These are phyloP conservation scores for Melanogrammus aeglefinus DNA, from an alignment of 2,797 vertebrate species.

Conservation along the genomic window DNA sequence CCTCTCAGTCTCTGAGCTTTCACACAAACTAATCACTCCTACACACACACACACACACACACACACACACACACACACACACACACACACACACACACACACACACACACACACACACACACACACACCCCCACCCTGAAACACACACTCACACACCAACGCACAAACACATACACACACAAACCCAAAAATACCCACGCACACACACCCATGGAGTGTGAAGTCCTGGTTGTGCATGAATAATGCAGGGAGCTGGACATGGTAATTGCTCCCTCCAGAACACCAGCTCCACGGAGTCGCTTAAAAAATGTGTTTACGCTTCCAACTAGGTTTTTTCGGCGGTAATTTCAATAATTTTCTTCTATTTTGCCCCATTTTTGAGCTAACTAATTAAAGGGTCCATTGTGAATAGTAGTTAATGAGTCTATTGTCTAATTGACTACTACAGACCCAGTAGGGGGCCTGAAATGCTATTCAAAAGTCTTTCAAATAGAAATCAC, in stretches of 20 bases:
- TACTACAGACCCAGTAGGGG: background rate
- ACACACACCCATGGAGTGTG: background rate
- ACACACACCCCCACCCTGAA: background rate
- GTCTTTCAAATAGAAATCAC: background rate
- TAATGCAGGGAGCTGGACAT: constrained; percentile 32
- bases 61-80: background rate
- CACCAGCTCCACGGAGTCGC: constrained; percentile 22
- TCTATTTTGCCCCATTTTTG: background rate
- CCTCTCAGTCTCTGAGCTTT: background rate
- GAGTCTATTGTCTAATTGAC: background rate
- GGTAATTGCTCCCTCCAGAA: constrained; percentile 43
- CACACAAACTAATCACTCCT: background rate
- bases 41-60: constrained; percentile 3
- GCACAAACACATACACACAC: background rate
- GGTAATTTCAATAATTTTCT: background rate
- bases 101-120: background rate
- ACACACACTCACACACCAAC: no score
- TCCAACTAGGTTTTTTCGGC: constrained; percentile 6
- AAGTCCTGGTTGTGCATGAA: constrained; percentile 31
- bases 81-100: background rate
- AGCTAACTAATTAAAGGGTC: background rate
- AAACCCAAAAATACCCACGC: constrained; percentile 6
- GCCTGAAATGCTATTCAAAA: background rate
- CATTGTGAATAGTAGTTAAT: background rate
- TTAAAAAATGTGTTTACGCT: constrained; percentile 7